Base-by-base conservation (phyloP, 2,888 invertebrate genomes). In the Microplitis deprimator region DNA sequence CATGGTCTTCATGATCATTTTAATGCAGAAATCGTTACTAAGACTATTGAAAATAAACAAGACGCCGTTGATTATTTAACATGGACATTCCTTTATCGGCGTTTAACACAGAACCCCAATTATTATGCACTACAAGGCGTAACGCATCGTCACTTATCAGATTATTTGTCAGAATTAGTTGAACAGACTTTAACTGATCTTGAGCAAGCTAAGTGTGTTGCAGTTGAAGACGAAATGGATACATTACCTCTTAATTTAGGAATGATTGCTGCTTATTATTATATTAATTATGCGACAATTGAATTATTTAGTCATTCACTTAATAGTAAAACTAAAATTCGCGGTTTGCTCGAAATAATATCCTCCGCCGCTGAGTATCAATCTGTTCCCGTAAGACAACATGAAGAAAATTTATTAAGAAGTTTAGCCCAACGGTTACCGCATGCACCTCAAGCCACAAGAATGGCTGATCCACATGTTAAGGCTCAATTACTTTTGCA, bases 231-330 rank as follows among this genome's bases (percentile, higher is more conserved):
- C 83, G 99, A 99, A 84, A 97, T 99, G 95, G 98, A 99, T 89
- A 96, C 97, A 0, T 93, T 97, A 78, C 98, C 99, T 0, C 92
- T 99, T 59, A 99, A 99, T 92, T 91, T 99, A 88, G 99, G 99
- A 87, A 99, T 99, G 98, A 99, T 99, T 89, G 99, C 99, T 0
- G 98, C 99, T 0, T 99, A 99, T 91, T 99, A 99, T 90, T 99
- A 99, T 91, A 99, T 99, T 86, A 98, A 99, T 90, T 99, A 99
- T 86, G 98, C 98, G 0, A 99, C 99, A 0, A 99, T 99, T 77
- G 99, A 99, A 90, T 91, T 99, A 84, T 99, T 99, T 92, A 98
- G 98, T 87, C 93, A 98, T 86, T 99, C 99, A 0, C 91, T 99
- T 69, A 98, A 98, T 83, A 96, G 93, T 85, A 99, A 99, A 91